Evolutionary conservation across 2,797 vertebrate genomes (phyloP), one percentile per base, ranked within the genome.

Genomic region (Micromesistius poutassou): DNA sequence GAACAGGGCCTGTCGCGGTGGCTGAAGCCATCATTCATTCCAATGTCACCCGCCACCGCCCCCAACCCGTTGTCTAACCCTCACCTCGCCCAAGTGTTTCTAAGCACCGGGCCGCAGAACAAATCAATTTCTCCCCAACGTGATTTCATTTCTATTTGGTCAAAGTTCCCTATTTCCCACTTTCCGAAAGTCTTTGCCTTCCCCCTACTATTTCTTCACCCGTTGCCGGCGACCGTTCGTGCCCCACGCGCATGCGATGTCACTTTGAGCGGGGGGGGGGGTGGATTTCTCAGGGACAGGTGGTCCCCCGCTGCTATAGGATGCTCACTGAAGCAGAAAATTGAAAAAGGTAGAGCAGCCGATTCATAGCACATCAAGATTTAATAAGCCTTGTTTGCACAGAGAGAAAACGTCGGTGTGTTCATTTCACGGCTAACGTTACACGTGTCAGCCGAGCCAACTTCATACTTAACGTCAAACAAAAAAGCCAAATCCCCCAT

Each of bases 351-450:
- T 86, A 84, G 82, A 83, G 79, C 73, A 70, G 72, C 68, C 82
- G 88, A 91, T 93, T 93, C 91, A 91, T 87, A 80, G 89, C 78
- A 87, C 85, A 84, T 91, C 86, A 85, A 80, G 55, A 81, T 83
- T 91, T 93, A 93, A 93, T 92, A 93, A 90, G 92, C 83, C 92
- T 93, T 91, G 92, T 94, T 94, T 93, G 89, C 83, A 78, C 85
- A 86, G 91, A 93, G 89, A 89, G 78, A 83, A 85, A 90, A 89
- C 84, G 86, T 86, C 81, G 84, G 82, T 76, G 85, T 89, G 87
- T 91, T 93, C 86, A 92, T 93, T 92, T 93, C 89, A 88, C n/a
- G 36, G 25, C 81, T 79, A 85, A 84, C 86, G 86, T 90, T 92
- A 89, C 86, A 89, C 86, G 87, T 82, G 88, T 89, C 89, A 82